These are phyloP conservation scores for Barbus barbus DNA, from an alignment of 2,113 vertebrate species.

Conservation along the genomic window DNA sequence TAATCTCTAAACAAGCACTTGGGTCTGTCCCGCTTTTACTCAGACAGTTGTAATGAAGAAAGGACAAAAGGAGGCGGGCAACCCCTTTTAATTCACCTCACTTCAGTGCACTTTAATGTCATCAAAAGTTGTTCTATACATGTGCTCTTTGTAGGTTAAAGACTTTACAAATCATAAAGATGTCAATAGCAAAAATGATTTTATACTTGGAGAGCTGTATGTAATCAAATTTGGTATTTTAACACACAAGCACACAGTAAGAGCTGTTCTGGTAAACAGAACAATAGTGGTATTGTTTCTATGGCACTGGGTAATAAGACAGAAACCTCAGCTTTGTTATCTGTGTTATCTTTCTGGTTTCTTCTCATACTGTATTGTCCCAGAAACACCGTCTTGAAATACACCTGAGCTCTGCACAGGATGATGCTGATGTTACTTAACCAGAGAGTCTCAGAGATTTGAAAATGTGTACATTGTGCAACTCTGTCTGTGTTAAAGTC, in stretches of 20 bases:
- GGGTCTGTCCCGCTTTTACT: slow-evolving; percentile 50
- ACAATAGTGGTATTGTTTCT: slow-evolving; percentile 72
- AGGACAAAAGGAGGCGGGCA: slow-evolving; percentile 42
- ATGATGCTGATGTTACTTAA: slow-evolving; percentile 10
- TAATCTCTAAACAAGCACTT: slow-evolving; percentile 59
- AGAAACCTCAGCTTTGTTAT: slow-evolving; percentile 56
- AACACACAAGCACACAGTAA: neutral
- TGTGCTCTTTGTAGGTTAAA: neutral
- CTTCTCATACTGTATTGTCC: neutral
- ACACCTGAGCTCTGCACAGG: neutral
- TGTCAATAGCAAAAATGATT: neutral
- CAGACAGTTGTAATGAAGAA: slow-evolving; percentile 50
- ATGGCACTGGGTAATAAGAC: slow-evolving; percentile 59
- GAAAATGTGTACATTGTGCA: neutral
- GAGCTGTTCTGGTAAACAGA: slow-evolving; percentile 58
- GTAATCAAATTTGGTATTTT: neutral
- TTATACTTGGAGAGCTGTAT: neutral
- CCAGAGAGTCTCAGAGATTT: neutral
- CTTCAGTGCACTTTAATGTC: neutral
- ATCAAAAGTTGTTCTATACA: neutral
- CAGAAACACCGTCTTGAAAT: neutral
- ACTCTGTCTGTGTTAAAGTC: neutral
- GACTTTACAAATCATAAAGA: neutral
- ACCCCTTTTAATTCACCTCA: slow-evolving; percentile 36
- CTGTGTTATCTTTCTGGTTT: slow-evolving; percentile 31